Base-by-base conservation (phyloP, 2,113 vertebrate species). In the Sebastes fasciatus region DNA sequence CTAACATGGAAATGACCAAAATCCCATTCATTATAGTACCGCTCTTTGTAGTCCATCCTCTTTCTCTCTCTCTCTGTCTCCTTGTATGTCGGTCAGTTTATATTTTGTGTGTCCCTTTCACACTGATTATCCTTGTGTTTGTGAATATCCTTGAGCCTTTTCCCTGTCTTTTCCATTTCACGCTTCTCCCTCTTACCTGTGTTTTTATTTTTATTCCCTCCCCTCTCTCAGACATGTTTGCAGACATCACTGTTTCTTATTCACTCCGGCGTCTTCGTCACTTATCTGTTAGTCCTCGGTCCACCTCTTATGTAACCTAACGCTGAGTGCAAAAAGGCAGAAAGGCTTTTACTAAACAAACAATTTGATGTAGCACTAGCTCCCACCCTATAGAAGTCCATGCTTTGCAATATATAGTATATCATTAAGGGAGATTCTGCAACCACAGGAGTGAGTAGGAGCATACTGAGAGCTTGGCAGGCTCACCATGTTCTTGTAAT, bases 1-100 rank as follows among this genome's bases (percentile, higher is more conserved):
- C 80, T 80, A 71, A 89, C 88, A 91, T 64, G 62, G 78, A 83
- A 83, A 88, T 83, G 54, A 87, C 83, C 84, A 81, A 80, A 92
- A 67, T 74, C 84, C 85, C 51, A 75, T 83, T 89, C 79, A 81
- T 89, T 84, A 80, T 58, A 69, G 42, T 58, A 48, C 77, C 46
- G 13, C 54, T 69, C 14, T 77, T 26, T 70, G 14, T 58, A 17
- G 60, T 75, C 21, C 17, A 5, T 19, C 43, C 19, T 62, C 14
- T 40, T 16, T 70, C 52, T 77, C 34, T 26, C 42, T 62, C 14
- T 45, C 51, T 17, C 17, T 66, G 16, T 60, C 8, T 12, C 11
- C 1, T 13, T n/a, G 0, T 10, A 19, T 71, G 3, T 61, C 11
- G 49, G 1, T 43, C 46, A 34, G 10, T 45, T n/a, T 45, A 72